Evolutionary conservation across 2,797 vertebrate species (phyloP), one percentile per base, ranked within the genome.

Genomic region (Muscicapa comitata): DNA sequence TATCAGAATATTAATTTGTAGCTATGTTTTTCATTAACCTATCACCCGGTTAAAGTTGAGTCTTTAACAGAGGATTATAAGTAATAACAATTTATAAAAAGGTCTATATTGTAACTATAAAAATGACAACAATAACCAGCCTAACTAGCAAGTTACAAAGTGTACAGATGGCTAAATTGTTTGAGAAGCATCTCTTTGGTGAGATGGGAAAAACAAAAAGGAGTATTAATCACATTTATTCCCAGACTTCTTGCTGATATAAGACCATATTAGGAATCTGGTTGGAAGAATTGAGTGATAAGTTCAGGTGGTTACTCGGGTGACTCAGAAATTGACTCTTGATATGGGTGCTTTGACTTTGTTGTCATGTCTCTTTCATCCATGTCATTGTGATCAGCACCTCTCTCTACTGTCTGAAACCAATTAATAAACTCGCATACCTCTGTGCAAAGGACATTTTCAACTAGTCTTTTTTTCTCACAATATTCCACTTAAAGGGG

Each of bases 291-390:
- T 4, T 48, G 58, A 59, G 7, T 43, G 17, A 2, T 71, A 65
- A n/a, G 8, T 61, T 80, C 47, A 40, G 26, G 13, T 79, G 43
- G 55, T 55, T 82, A 18, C 57, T 70, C 57, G 33, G 28, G 3
- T 80, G 68, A 67, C 45, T 90, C 33, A 78, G 67, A 85, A 92
- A 78, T n/a, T 66, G 21, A 40, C 14, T 88, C 17, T 70, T 68
- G 21, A 31, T 74, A 8, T 28, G 31, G 25, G 25, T 74, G 23
- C 50, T 80, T 93, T 63, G 31, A 50, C 38, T 92, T 92, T 23
- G 16, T 67, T 78, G 38, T 66, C 51, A n/a, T 0, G 6, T 94
- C 29, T 74, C 53, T 86, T 17, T 74, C 38, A 67, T 51, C 28
- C n/a, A 58, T 5, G 47, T 85, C 35, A 40, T 50, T 88, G 31